Evolutionary conservation across 2,888 invertebrate genomes (phyloP).

Genomic region (Lepetodrilus schrolli): DNA sequence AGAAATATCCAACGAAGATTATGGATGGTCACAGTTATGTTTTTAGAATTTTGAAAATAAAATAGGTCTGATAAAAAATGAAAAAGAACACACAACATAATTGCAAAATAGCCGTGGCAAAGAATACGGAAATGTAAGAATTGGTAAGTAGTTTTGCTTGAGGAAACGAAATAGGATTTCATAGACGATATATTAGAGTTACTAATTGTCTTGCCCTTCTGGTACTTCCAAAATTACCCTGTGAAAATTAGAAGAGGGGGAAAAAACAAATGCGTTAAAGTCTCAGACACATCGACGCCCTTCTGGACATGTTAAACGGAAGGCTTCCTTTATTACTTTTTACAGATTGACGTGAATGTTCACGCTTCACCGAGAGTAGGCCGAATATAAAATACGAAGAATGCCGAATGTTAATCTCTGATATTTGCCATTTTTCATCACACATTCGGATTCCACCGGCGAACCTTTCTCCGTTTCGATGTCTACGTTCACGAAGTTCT

Average conservation of each 20-base stretch:
- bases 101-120: too few species aligned
- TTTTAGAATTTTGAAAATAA: background rate
- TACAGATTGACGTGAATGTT: constrained; percentile 24
- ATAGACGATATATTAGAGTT: background rate
- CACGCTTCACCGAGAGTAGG: background rate
- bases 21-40: background rate
- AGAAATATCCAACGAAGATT: background rate
- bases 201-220: constrained; percentile 15
- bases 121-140: constrained; percentile 12
- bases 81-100: too few species aligned
- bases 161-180: constrained; percentile 18
- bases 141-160: background rate
- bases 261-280: constrained; percentile 32
- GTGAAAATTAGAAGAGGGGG: constrained; percentile 33
- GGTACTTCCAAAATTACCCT: constrained; percentile 12
- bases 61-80: background rate
- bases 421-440: constrained; percentile 1
- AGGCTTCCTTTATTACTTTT: constrained; percentile 22
- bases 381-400: background rate
- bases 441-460: background rate
- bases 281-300: constrained; percentile 30
- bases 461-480: background rate
- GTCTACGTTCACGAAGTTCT: background rate
- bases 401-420: background rate
- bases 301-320: constrained; percentile 8